phyloP scores from a whole-genome alignment of 2,797 vertebrate species.

The Clarias fuscus region DNA sequence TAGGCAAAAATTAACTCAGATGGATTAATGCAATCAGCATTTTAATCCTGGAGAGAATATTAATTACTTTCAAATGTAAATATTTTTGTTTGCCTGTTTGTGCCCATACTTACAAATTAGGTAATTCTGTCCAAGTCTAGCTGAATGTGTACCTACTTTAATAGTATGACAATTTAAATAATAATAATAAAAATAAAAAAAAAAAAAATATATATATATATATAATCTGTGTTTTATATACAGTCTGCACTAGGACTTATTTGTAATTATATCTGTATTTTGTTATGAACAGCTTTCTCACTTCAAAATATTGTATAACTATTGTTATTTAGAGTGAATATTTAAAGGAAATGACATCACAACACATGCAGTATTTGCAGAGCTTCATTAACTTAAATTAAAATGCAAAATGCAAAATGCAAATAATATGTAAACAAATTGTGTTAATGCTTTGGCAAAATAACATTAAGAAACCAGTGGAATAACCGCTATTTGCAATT shows the following conservation, averaged over 20 bases:
- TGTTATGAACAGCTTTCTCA: background rate
- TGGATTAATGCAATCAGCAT: background rate
- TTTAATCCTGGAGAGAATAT: background rate
- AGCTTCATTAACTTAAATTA: too few species aligned
- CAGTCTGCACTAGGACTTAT: background rate
- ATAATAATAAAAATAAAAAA: slow-evolving; percentile 15
- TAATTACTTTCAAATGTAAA: background rate
- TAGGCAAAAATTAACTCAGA: background rate
- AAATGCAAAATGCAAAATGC: too few species aligned
- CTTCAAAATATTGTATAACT: too few species aligned
- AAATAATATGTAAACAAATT: too few species aligned
- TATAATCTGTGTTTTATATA: too few species aligned
- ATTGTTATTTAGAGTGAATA: too few species aligned
- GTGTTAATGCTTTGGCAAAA: too few species aligned
- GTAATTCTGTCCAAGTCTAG: background rate
- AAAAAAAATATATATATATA: too few species aligned
- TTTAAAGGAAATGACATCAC: too few species aligned
- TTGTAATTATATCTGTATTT: background rate
- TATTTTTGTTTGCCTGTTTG: background rate
- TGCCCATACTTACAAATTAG: background rate
- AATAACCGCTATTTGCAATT: too few species aligned
- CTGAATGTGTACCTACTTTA: slow-evolving; percentile 8
- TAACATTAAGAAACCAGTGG: too few species aligned
- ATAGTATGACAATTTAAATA: slow-evolving; percentile 31
- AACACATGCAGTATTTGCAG: too few species aligned